These are phyloP conservation scores for Melospiza georgiana DNA, from an alignment of 2,113 vertebrate species.

Conservation along the genomic window DNA sequence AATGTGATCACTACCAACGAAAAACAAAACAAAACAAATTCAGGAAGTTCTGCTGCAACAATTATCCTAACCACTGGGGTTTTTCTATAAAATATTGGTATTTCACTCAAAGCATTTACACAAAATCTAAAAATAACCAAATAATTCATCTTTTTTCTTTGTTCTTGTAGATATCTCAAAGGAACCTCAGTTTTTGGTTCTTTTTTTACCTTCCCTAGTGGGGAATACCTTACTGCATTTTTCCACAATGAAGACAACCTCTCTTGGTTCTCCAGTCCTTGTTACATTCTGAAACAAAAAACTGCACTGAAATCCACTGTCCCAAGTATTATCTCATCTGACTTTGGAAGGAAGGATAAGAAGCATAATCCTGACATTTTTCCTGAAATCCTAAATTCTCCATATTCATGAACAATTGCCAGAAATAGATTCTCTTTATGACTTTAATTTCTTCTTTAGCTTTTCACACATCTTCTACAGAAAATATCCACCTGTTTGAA, in stretches of 20 bases:
- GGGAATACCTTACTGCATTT: not conserved
- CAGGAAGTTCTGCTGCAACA: not conserved
- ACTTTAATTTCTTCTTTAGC: not conserved
- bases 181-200: not conserved
- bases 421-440: not conserved
- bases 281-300: not conserved
- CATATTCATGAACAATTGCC: not conserved
- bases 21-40: not conserved
- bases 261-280: not conserved
- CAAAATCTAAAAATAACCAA: not conserved
- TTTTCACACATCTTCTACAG: not conserved
- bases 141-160: not conserved
- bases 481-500: not conserved
- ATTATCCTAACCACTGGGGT: rapidly evolving
- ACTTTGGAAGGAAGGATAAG: not conserved
- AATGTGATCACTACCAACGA: not conserved
- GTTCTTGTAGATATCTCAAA: not conserved
- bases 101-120: not conserved
- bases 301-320: not conserved
- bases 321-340: not conserved
- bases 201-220: not conserved
- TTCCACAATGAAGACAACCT: not conserved
- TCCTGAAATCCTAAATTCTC: not conserved
- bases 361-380: not conserved
- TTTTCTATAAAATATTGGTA: not conserved